Conservation (phyloP, 2,888 invertebrate genomes). For the Nycteola revayana region DNA sequence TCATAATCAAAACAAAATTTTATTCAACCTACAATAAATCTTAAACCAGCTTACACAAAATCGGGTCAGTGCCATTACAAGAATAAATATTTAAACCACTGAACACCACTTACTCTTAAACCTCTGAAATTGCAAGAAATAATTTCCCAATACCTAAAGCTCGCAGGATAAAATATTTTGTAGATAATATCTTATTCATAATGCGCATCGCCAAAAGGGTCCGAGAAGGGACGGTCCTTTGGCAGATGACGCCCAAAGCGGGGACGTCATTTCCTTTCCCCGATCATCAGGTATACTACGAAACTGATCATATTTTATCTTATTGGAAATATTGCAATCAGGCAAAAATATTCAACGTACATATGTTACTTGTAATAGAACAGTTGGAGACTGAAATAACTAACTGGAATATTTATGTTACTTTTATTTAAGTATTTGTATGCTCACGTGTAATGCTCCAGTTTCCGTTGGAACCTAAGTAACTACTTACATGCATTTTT, state of each 20-base stretch:
- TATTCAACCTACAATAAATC: no score
- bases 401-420: no score
- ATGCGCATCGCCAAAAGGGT: slow-evolving; percentile 13
- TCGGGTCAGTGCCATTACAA: no score
- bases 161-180: slow-evolving; percentile 2
- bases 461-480: no score
- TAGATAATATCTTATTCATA: slow-evolving; percentile 15
- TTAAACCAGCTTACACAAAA: no score
- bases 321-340: slow-evolving; percentile 8
- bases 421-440: no score
- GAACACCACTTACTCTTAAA: neutral
- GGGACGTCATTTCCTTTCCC: slow-evolving; percentile 19
- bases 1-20: no score
- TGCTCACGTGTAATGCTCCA: no score
- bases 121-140: slow-evolving; percentile 1
- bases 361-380: no score
- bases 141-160: neutral
- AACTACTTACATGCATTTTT: no score
- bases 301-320: slow-evolving; percentile 7
- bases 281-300: slow-evolving; percentile 11
- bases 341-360: slow-evolving; percentile 11
- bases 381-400: no score
- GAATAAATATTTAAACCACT: no score
- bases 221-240: slow-evolving; percentile 19
- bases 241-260: slow-evolving; percentile 30